Conservation (phyloP, 2,888 invertebrate genomes). For the Lasioglossum villosulum region DNA sequence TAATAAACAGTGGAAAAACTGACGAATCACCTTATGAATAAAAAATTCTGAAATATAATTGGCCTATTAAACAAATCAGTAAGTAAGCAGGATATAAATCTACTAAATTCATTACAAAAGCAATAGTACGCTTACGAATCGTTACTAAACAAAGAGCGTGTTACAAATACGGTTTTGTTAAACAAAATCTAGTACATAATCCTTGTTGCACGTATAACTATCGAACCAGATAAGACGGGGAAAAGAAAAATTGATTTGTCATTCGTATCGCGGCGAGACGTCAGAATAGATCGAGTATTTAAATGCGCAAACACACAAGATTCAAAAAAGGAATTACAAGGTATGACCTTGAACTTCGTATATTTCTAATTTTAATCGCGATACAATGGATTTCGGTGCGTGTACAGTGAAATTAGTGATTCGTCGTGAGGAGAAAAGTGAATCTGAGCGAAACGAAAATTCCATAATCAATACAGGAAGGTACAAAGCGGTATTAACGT, state of each 20-base stretch:
- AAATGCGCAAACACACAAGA: neutral
- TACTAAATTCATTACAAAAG: conserved; percentile 12
- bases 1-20: neutral
- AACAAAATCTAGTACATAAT: neutral
- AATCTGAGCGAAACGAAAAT: neutral
- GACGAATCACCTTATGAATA: neutral
- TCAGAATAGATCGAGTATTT: conserved; percentile 7
- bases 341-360: conserved; percentile 47
- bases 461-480: neutral
- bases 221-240: neutral
- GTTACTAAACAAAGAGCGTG: neutral
- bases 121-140: neutral
- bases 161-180: neutral
- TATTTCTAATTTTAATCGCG: conserved; percentile 26
- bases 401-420: neutral
- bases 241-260: neutral
- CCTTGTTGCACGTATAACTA: neutral
- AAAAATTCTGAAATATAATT: neutral
- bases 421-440: neutral
- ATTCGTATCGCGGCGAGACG: neutral
- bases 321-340: conserved; percentile 21
- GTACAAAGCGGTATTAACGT: neutral
- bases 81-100: neutral
- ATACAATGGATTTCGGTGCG: neutral
- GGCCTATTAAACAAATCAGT: neutral